Evolutionary conservation across 1,140 invertebrate genomes (phyloP), one percentile per base, ranked within the genome.

Genomic region (Lepidurus arcticus): DNA sequence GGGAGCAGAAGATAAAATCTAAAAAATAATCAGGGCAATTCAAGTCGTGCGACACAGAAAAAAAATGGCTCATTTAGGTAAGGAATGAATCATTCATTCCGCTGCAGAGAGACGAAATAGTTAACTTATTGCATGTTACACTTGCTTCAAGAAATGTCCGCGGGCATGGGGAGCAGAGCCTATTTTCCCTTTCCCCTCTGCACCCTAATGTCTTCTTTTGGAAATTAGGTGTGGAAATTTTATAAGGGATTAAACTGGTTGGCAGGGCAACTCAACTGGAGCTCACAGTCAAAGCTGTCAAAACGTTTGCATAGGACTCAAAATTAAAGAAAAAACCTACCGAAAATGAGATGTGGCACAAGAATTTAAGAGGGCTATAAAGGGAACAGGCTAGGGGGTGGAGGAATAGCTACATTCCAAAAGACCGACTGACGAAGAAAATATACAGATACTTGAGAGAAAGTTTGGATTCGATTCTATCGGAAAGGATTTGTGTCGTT

Each of bases 41-140:
- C 34, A 34, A 34, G 34, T 34, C 34, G 34, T 34, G 34, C 7
- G 53, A 65, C 53, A 65, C 53, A 65, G 13, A 16, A 21, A 65
- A 7, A 21, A 11, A 21, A n/a, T 65, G 16, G 16, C 16, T 65
- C 53, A 21, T n/a, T 65, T n/a, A n/a, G 8, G 53, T 34, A 34
- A 65, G 53, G 53, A 65, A 65, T 65, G 53, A 65, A 65, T 21
- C 53, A 65, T 65, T 65, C 53, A 65, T 65, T 65, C 53, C 6
- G 53, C 53, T 7, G 53, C 53, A 65, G 53, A 65, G 47, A 65
- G 53, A 65, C 53, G 21, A 65, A 65, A 65, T 65, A n/a, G 53
- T 65, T 65, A 65, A 65, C 53, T 65, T 65, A 65, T 65, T 65
- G 53, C 53, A 65, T 65, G 53, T 65, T 65, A 65, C 53, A 65